These are phyloP conservation scores for Dicerorhinus sumatrensis DNA, from an alignment of 2,113 vertebrate genomes.

Conservation along the genomic window DNA sequence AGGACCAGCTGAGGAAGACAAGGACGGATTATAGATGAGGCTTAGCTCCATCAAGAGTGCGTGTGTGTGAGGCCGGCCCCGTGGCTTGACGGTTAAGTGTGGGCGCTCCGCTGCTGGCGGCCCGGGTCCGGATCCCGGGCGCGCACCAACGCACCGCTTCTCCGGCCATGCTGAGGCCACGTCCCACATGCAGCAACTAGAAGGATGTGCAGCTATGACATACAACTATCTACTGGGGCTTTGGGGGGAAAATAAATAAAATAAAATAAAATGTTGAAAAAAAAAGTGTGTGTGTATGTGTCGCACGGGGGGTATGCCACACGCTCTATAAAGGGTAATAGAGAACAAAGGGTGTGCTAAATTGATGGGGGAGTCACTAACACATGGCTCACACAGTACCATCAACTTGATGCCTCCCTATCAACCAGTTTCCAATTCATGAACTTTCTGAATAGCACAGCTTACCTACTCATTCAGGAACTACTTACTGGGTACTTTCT, in stretches of 20 bases:
- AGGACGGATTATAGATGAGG: background rate
- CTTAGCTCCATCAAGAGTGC: background rate
- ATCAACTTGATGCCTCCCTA: background rate
- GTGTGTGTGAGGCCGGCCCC: too few species aligned
- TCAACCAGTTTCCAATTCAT: background rate
- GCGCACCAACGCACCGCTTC: too few species aligned
- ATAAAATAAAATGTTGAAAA: too few species aligned
- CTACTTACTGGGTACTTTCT: background rate
- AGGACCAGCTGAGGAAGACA: background rate
- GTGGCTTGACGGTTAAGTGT: too few species aligned
- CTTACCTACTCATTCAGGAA: background rate
- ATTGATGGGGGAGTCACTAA: background rate
- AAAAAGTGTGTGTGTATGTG: too few species aligned
- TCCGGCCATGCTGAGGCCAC: too few species aligned
- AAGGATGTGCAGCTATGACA: too few species aligned
- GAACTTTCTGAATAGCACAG: background rate
- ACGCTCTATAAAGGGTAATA: background rate
- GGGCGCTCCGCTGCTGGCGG: too few species aligned
- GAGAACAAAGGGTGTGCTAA: background rate
- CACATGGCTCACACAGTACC: background rate
- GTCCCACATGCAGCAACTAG: too few species aligned
- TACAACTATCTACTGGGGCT: too few species aligned
- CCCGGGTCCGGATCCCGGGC: too few species aligned
- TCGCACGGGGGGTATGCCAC: background rate
- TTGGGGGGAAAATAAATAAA: too few species aligned